Percentiles rank a stretch among this genome's conserved stretches.
phyloP scores from a whole-genome alignment of 92 coral and sea anemone species.

The Porites divaricata region DNA sequence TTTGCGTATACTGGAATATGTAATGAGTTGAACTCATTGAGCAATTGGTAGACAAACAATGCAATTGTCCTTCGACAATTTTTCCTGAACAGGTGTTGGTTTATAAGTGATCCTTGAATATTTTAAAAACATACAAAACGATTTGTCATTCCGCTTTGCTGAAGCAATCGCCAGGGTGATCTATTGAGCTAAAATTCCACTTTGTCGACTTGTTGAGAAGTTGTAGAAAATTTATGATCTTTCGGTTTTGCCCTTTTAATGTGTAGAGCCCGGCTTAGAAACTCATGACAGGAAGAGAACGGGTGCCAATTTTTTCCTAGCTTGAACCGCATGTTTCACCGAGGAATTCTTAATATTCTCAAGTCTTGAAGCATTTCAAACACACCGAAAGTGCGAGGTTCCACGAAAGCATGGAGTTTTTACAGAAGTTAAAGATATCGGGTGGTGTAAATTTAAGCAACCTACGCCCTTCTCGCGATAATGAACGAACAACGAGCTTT shows the following conservation, averaged over 20 bases:
- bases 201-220: neutral
- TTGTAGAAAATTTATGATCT: neutral
- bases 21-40: slow-evolving; percentile 11
- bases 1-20: slow-evolving; percentile 33
- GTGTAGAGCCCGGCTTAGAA: neutral
- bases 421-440: slow-evolving; percentile 70
- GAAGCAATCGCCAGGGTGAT: slow-evolving; percentile 35
- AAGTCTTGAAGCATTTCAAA: slow-evolving; percentile 20
- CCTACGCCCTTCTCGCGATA: slow-evolving; percentile 39
- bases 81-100: slow-evolving; percentile 39
- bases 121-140: slow-evolving; percentile 38
- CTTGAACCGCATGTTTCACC: slow-evolving; percentile 25
- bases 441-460: slow-evolving; percentile 43
- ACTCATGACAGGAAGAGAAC: neutral
- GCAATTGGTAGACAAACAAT: slow-evolving; percentile 46
- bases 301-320: neutral
- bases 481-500: slow-evolving; percentile 1
- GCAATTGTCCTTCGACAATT: slow-evolving; percentile 24
- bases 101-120: slow-evolving; percentile 30
- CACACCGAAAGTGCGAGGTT: slow-evolving; percentile 14
- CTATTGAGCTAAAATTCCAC: neutral
- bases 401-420: slow-evolving; percentile 59
- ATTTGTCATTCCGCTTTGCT: slow-evolving; percentile 19
- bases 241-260: neutral
- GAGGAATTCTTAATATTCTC: slow-evolving; percentile 12